Evolutionary conservation across 1,140 invertebrate genomes (phyloP).

Genomic region (Orchestia grillus): DNA sequence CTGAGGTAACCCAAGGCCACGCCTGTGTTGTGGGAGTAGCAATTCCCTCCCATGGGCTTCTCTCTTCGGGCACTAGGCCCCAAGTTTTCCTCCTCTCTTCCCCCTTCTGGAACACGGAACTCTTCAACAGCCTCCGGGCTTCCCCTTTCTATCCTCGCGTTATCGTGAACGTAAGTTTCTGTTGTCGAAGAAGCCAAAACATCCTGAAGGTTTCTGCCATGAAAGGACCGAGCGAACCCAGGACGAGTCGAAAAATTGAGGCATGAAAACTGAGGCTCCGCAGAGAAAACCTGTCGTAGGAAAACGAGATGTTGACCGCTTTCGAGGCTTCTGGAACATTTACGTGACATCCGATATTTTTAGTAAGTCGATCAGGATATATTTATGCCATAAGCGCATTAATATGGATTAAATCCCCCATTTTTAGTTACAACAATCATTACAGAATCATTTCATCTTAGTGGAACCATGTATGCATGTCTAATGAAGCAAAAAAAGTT

Average conservation of each 20-base stretch:
- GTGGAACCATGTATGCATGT: too few relatives aligned
- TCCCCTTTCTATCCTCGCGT: background rate
- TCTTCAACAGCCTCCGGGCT: background rate
- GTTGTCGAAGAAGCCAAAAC: constrained; percentile 7
- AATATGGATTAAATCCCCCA: too few relatives aligned
- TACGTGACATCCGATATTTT: too few relatives aligned
- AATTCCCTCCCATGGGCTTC: background rate
- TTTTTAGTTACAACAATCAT: too few relatives aligned
- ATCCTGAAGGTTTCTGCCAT: constrained; percentile 23
- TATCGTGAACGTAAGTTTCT: background rate
- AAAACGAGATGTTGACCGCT: background rate
- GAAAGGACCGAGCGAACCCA: background rate
- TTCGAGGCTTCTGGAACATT: too few relatives aligned
- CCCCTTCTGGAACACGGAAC: too few relatives aligned
- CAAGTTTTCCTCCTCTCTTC: background rate
- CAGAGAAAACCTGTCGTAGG: background rate
- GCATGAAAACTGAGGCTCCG: background rate
- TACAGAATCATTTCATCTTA: too few relatives aligned
- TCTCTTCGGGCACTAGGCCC: background rate
- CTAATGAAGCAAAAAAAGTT: too few relatives aligned
- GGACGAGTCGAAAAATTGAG: background rate
- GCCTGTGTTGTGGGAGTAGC: constrained; percentile 9
- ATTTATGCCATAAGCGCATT: too few relatives aligned
- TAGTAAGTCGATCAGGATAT: too few relatives aligned
- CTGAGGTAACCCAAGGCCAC: constrained; percentile 25